phyloP scores from a whole-genome alignment of 2,113 vertebrate genomes.

The Zonotrichia leucophrys region DNA sequence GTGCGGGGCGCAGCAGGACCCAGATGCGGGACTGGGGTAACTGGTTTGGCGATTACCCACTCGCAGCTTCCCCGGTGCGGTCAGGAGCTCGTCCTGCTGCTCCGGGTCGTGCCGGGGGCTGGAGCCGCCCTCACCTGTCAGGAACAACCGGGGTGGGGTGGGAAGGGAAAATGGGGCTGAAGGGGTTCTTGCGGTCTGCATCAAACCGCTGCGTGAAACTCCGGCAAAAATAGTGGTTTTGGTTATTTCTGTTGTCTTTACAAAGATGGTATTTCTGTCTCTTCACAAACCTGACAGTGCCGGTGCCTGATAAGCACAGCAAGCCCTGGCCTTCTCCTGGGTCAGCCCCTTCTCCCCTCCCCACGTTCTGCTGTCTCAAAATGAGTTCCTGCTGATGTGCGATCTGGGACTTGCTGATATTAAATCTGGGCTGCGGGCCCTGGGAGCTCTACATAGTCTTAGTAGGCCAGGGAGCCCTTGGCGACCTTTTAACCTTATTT shows the following conservation, averaged over 20 bases:
- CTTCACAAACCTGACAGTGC: background rate
- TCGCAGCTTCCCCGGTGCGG: background rate
- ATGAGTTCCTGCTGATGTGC: background rate
- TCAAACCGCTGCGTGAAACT: background rate
- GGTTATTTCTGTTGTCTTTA: background rate
- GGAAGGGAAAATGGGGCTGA: background rate
- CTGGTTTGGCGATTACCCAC: background rate
- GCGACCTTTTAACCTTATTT: slow-evolving; percentile 16
- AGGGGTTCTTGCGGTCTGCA: background rate
- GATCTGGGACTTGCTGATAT: background rate
- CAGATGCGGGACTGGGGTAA: slow-evolving; percentile 1
- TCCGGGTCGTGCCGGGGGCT: background rate
- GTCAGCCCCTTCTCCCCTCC: background rate
- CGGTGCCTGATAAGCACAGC: background rate
- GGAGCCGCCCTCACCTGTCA: background rate
- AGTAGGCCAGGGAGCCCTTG: background rate
- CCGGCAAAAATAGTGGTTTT: background rate
- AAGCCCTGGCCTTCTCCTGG: background rate
- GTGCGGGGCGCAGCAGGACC: background rate
- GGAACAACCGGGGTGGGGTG: background rate
- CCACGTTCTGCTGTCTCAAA: background rate
- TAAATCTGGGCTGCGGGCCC: background rate
- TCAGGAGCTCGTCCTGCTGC: background rate
- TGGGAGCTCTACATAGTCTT: background rate
- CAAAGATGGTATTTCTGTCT: background rate